Conservation (phyloP, 2,797 vertebrate genomes). For the Melopsittacus undulatus region DNA sequence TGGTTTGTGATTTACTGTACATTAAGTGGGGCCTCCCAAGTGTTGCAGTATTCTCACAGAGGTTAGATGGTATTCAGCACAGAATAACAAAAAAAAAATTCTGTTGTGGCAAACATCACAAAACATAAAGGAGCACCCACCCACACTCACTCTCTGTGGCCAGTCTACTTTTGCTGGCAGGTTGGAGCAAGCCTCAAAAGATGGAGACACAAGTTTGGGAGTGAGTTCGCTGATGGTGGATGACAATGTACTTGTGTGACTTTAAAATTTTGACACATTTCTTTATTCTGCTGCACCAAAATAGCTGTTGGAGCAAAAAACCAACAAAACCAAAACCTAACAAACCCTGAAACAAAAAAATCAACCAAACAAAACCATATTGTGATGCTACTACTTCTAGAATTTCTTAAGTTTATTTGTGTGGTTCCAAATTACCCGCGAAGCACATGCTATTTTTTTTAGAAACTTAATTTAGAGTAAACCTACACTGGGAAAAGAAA, state of each 20-base stretch:
- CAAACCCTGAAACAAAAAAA: background rate
- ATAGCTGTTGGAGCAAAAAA: background rate
- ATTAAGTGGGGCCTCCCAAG: conserved; percentile 70
- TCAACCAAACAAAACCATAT: background rate
- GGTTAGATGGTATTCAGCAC: conserved; percentile 80
- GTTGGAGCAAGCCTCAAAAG: conserved; percentile 27
- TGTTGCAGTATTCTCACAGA: conserved; percentile 71
- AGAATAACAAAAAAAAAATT: conserved; percentile 73
- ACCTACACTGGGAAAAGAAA: background rate
- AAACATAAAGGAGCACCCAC: background rate
- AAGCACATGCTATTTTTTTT: background rate
- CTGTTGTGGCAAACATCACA: conserved; percentile 17
- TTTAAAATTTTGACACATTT: background rate
- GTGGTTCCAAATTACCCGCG: background rate
- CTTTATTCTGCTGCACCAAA: background rate
- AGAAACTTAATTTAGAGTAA: background rate
- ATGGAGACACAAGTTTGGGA: conserved; percentile 55
- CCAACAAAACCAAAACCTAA: background rate
- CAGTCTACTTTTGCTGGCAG: conserved; percentile 73
- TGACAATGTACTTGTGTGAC: background rate
- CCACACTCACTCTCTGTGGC: background rate
- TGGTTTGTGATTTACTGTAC: conserved; percentile 70
- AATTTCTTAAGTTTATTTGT: background rate
- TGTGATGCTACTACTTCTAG: background rate
- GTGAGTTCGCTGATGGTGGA: background rate